These are phyloP conservation scores for Orycteropus afer DNA, from an alignment of 2,113 vertebrate species.

Conservation along the genomic window DNA sequence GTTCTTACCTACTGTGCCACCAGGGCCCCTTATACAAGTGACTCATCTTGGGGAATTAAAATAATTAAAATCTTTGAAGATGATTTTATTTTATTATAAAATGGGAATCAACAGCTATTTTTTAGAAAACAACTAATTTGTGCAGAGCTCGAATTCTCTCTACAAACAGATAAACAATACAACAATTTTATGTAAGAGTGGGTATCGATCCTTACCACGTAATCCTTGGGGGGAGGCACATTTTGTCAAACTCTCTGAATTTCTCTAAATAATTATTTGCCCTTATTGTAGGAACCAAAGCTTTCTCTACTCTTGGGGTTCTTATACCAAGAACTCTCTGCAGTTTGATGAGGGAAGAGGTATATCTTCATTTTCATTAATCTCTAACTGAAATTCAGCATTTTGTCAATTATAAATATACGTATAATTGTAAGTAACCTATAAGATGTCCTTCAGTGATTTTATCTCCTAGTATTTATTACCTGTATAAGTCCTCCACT, in stretches of 20 bases:
- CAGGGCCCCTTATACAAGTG: too few relatives aligned
- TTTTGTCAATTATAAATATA: background rate
- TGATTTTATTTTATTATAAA: background rate
- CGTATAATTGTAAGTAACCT: background rate
- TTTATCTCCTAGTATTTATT: background rate
- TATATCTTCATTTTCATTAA: background rate
- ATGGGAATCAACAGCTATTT: background rate
- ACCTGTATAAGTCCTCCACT: background rate
- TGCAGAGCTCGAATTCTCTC: background rate
- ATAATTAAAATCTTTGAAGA: conserved; percentile 15
- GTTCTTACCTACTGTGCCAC: too few relatives aligned
- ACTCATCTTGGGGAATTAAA: background rate
- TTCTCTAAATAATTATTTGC: background rate
- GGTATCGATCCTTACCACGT: background rate
- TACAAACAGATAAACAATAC: background rate
- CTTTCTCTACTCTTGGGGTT: background rate
- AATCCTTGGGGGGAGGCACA: background rate
- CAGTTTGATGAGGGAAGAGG: background rate
- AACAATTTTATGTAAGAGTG: background rate
- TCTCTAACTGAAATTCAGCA: too few relatives aligned
- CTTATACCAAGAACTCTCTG: background rate
- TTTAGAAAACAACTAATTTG: background rate
- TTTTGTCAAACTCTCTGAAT: background rate
- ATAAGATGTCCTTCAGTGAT: background rate
- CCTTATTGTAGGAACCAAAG: background rate